A percentile compares a stretch with the other conserved stretches of the same genome.
Conservation (phyloP, 1,140 invertebrate genomes). For the Akabosia matsudoensis region DNA sequence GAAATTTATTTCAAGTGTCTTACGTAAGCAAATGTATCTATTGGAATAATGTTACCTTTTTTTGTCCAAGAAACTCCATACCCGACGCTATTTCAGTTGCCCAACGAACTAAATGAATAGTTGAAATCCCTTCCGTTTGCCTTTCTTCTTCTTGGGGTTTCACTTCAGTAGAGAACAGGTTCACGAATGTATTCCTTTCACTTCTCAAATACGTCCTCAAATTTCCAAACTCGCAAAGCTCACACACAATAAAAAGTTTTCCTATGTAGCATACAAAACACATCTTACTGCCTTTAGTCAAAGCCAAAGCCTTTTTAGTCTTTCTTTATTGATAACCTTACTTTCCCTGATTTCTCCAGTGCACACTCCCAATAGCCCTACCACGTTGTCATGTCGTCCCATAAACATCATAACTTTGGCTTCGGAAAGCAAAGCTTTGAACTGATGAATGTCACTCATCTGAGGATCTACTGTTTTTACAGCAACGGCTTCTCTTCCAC, state of each 20-base stretch:
- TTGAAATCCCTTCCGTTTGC: not conserved
- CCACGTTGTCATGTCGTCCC: slow-evolving; percentile 27
- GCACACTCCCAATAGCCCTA: not conserved
- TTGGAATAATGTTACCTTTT: not conserved
- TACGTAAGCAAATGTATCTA: not conserved
- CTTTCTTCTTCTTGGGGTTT: not conserved
- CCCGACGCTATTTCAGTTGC: not conserved
- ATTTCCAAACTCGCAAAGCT: slow-evolving; percentile 8
- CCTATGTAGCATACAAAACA: not conserved
- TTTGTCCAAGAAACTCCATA: slow-evolving; percentile 7
- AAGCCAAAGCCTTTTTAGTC: not conserved
- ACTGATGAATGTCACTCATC: not conserved
- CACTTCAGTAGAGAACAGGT: too few relatives aligned
- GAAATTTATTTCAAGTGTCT: not conserved
- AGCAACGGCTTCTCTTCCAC: slow-evolving; percentile 17
- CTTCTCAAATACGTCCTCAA: not conserved
- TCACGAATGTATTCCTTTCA: not conserved
- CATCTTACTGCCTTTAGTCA: not conserved
- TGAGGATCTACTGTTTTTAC: slow-evolving; percentile 19
- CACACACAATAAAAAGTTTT: not conserved
- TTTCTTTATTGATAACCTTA: too few relatives aligned
- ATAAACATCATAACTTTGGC: slow-evolving; percentile 22
- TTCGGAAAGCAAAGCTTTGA: slow-evolving; percentile 25
- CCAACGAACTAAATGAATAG: not conserved
- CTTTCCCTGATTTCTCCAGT: not conserved